Evolutionary conservation across 2,113 vertebrate genomes (phyloP).

Genomic region (Anhinga rufa): DNA sequence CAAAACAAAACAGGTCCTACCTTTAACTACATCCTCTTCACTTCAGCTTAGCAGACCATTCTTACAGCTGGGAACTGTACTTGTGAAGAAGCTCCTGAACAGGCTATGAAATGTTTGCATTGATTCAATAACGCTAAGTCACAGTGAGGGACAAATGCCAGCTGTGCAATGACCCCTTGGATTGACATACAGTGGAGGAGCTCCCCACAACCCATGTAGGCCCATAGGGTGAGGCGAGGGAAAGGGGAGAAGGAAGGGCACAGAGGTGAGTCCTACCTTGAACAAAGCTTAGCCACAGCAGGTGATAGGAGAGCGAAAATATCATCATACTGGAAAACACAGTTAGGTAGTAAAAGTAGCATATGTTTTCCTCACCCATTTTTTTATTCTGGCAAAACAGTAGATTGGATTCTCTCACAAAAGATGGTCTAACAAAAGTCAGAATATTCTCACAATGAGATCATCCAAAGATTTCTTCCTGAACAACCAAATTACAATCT

Average conservation of each 20-base stretch:
- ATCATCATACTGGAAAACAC: not conserved
- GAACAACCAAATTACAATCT: not conserved
- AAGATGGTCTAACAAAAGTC: not conserved
- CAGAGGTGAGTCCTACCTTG: not conserved
- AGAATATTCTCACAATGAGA: not conserved
- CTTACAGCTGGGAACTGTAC: not conserved
- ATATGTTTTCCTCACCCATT: not conserved
- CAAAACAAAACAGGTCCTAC: not conserved
- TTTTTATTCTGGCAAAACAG: not conserved
- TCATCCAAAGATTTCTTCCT: not conserved
- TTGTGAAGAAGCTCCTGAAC: not conserved
- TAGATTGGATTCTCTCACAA: not conserved
- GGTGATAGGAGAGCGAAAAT: not conserved
- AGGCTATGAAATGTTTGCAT: not conserved
- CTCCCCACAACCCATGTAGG: not conserved
- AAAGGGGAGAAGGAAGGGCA: not conserved
- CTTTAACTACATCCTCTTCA: not conserved
- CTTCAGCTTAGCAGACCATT: not conserved
- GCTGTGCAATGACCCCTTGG: not conserved
- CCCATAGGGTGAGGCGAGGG: not conserved
- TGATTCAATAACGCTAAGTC: not conserved
- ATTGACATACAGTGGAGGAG: not conserved
- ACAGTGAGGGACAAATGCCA: not conserved
- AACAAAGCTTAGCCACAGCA: not conserved
- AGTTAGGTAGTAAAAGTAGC: not conserved